Base-by-base conservation (phyloP, 2,797 vertebrate genomes). In the Myiotriccus ornatus region DNA sequence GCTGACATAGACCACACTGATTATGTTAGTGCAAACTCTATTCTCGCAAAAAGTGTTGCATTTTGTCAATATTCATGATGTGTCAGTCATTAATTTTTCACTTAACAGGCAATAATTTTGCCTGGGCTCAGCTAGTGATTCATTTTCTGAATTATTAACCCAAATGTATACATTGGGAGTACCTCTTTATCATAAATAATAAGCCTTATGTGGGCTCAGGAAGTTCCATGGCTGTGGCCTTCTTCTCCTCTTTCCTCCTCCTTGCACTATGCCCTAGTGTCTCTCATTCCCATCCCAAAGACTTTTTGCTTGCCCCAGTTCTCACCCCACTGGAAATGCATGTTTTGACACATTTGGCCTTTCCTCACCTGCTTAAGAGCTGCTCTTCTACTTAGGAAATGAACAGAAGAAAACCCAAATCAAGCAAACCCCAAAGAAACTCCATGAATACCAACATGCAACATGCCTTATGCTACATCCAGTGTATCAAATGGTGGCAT, bases 301-400 rank as follows among this genome's bases (percentile, higher is more conserved):
- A 44, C 7, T 18, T 83, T 62, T 59, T 65, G 3, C 6, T 56
- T 62, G 21, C 5, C 13, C 7, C 22, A n/a, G 49, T 8, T 62
- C 28, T 16, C 22, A 50, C 16, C 13, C 25, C 32, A 35, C 28
- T 39, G 25, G 25, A 13, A 67, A 67, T 39, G 13, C 3, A 18
- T 56, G 12, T 35, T 67, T 43, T 4, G 1, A 43, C 8, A 39
- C 12, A 19, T 52, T 28, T 2, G 0, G 59, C 23, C 16, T 7
- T 70, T 64, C 19, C 19, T 87, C 23, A 34, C 9, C 10, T 43
- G 23, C 37, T 46, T 53, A 32, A 71, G 70, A 65, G 25, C 19
- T 82, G 27, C 6, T 41, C 7, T 53, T 60, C 23, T 34, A n/a
- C 7, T 57, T 19, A 15, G 14, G 5, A 27, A 30, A 30, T 14